phyloP scores from a whole-genome alignment of 2,797 vertebrate genomes.

The Cyprinella venusta region DNA sequence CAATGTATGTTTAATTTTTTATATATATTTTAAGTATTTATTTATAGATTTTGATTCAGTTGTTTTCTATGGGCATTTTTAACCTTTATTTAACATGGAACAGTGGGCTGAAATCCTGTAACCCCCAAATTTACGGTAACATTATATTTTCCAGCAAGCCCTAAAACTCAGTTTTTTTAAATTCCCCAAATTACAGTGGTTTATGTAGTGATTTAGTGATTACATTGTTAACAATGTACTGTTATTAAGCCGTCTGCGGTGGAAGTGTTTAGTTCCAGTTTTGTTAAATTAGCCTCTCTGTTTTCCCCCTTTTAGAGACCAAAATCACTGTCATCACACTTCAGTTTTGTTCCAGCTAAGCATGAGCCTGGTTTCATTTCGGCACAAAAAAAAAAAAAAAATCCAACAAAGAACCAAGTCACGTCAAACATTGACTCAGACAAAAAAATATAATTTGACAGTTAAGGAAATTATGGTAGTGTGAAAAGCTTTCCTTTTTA shows the following conservation, averaged over 20 bases:
- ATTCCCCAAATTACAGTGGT: not conserved
- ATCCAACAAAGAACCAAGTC: slow-evolving; percentile 71
- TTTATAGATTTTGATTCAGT: not conserved
- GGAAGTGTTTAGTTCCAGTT: slow-evolving; percentile 56
- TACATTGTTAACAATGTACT: slow-evolving; percentile 33
- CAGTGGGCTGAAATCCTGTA: not conserved
- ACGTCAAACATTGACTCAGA: slow-evolving; percentile 75
- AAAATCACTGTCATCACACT: slow-evolving; percentile 54
- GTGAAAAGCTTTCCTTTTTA: slow-evolving; percentile 77
- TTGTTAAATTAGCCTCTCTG: slow-evolving; percentile 48
- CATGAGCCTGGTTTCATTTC: slow-evolving; percentile 47
- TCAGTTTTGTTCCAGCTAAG: slow-evolving; percentile 59
- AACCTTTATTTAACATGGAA: not conserved
- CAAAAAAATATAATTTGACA: slow-evolving; percentile 78
- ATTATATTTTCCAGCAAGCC: not conserved
- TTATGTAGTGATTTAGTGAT: not conserved
- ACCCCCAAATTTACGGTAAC: not conserved
- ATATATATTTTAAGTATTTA: not conserved
- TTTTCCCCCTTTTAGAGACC: slow-evolving; percentile 38
- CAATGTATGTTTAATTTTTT: not conserved
- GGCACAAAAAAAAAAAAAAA: slow-evolving; percentile 20
- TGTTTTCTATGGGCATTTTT: not conserved
- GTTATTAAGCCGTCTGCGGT: slow-evolving; percentile 43
- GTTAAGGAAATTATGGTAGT: slow-evolving; percentile 77
- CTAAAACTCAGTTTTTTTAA: not conserved